Base-by-base conservation (phyloP, 2,113 vertebrate genomes). In the Patagioenas fasciata region DNA sequence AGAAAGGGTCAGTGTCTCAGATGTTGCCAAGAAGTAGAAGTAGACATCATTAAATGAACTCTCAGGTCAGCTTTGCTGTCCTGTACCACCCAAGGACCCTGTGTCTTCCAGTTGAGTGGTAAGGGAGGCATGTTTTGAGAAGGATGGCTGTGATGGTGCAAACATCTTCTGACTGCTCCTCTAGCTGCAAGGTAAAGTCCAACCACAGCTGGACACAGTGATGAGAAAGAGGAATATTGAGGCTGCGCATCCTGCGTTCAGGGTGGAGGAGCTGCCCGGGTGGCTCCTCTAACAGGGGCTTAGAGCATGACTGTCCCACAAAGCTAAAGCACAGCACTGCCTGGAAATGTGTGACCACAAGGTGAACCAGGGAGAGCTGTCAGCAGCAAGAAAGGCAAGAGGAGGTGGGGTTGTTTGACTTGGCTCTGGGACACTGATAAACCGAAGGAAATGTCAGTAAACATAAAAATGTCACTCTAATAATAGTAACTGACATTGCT, bases 381-480 rank as follows among this genome's bases (percentile, higher is more conserved):
- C 87, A 84, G 51, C 40, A 44, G 36, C 62, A 62, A 54, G 84
- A 91, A 89, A 14, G 48, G 65, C 64, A 81, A 74, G 65, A 89
- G 78, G 73, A 89, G 91, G 73, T 67, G 42, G 57, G 73, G 34
- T 40, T 94, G 84, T 95, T 96, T 89, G 81, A 79, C 53, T 96
- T 96, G 95, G 89, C 91, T 81, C 78, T 67, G 66, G 53, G 38
- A 62, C n/a, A 16, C 58, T 25, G 32, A 36, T 66, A 92, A 94
- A 88, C 21, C 1, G 5, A 82, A 84, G 83, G 51, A 89, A 92
- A 91, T 66, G n/a, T 58, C 80, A 73, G 73, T 36, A 84, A 87
- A 84, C 1, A 5, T 88, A 54, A 81, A 96, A 91, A 81, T 23
- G 24, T 84, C 64, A 50, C 18, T 89, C 72, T 64, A 60, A 26